Evolutionary conservation across 2,888 invertebrate species (phyloP), one percentile per base, ranked within the genome.

Genomic region (Falcaria lacertinaria): DNA sequence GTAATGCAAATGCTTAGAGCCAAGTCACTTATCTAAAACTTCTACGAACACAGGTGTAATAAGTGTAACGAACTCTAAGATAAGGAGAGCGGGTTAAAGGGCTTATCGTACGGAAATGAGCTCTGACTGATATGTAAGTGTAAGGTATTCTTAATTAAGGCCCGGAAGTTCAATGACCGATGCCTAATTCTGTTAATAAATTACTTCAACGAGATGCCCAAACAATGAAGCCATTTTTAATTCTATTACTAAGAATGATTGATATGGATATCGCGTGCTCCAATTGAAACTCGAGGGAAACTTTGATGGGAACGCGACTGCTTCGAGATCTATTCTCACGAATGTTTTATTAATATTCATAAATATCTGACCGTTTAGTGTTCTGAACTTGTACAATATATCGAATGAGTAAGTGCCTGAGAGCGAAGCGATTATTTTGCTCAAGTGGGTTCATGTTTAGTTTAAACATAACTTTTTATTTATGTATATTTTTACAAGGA

Each of bases 211-310:
- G 38, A 39, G 25, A 42, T 47, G 46, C 33, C 28, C 45, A 58
- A 52, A 76, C 75, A 75, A 73, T 74, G 63, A 71, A 69, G 60
- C 58, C 65, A 69, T 75, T 66, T 68, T 61, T 57, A 63, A 63
- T 64, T 66, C 62, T 59, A 69, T 67, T 66, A 67, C 53, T 48
- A 44, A 54, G 54, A 54, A 63, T 74, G 75, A 83, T 78, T 82
- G 73, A 83, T 84, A 78, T 69, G 64, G 51, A 61, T 58, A 79
- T 84, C 65, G 80, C 85, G 80, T 84, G 83, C 63, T 71, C 72
- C 72, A 76, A 75, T 82, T 74, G 54, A 60, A 50, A 54, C 48
- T 52, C 53, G 28, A 28, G 28, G 45, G 42, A 59, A 57, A 57
- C 67, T 72, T 64, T 69, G 73, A 73, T 81, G 77, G 70, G 79